Base-by-base conservation (phyloP, 1,140 invertebrate genomes). In the Solenopsis invicta region DNA sequence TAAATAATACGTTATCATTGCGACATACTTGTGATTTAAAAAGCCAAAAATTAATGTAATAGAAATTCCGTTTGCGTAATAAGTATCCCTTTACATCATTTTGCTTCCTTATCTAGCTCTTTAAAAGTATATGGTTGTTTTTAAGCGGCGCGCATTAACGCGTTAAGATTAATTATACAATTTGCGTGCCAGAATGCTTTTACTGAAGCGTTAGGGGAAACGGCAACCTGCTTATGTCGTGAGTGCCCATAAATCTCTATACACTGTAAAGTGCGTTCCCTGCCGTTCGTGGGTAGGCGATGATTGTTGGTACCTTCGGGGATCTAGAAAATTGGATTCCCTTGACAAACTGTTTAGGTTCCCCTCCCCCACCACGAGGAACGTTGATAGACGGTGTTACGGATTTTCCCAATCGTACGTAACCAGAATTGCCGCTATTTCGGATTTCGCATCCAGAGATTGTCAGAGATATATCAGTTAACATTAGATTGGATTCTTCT, bases 341-440 rank as follows among this genome's bases (percentile, higher is more conserved):
- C 85, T 78, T 86, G 76, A 86, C 62, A 86, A 86, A 86, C 85
- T 86, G 85, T 86, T 69, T 86, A 69, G 82, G 9, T 48, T 5
- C 16, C 2, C 34, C 74, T 24, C 64, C 10, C 54, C 29, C 2
- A 29, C 29, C 29, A 54, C 74, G 34, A 66, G 48, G 48, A 72
- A 54, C 64, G 59, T 85, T 85, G 82, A 85, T 67, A 74, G 69
- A 75, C 69, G 80, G 29, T 75, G 69, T 74, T 82, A 84, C 54
- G 54, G 69, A 84, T 84, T 74, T 74, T 84, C 24, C 69, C 69
- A 75, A 74, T 84, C 69, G 18, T 54, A 62, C 24, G 45, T 24
- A 64, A 76, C 54, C 41, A 9, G 37, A 8, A 8, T 34, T 81
- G 16, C 64, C 34, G 24, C 64, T 84, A 80, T 37, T 61, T 48